Conservation (phyloP, 2,888 invertebrate species). For the Drepana falcataria region DNA sequence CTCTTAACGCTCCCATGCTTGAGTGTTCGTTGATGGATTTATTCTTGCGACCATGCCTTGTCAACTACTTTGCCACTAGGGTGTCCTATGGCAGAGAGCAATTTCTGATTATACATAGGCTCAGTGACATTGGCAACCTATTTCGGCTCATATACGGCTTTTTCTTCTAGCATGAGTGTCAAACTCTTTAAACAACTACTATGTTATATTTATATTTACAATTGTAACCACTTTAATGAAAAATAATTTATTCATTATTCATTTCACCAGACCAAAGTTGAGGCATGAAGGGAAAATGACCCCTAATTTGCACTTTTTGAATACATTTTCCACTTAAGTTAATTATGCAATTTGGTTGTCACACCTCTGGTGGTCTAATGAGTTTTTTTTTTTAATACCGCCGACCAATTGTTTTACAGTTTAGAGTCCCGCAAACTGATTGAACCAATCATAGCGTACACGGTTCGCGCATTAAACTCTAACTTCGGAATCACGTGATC, state of each 20-base stretch:
- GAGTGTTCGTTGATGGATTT: too few relatives aligned
- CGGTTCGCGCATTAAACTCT: conserved; percentile 75
- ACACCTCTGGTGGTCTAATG: neutral
- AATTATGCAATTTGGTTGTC: neutral
- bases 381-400: neutral
- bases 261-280: neutral
- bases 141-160: too few relatives aligned
- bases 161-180: too few relatives aligned
- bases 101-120: too few relatives aligned
- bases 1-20: too few relatives aligned
- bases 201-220: too few relatives aligned
- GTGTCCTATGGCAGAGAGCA: too few relatives aligned
- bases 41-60: too few relatives aligned
- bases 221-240: neutral
- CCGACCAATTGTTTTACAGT: neutral
- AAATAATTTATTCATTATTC: neutral
- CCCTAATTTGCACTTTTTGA: neutral
- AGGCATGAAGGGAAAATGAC: neutral
- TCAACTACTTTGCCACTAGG: too few relatives aligned
- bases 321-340: neutral
- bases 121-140: too few relatives aligned
- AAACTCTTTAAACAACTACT: too few relatives aligned
- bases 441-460: conserved; percentile 68
- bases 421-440: conserved; percentile 29
- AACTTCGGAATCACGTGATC: conserved; percentile 65